These are phyloP conservation scores for Bombus pascuorum DNA, from an alignment of 1,140 invertebrate genomes.

Conservation along the genomic window DNA sequence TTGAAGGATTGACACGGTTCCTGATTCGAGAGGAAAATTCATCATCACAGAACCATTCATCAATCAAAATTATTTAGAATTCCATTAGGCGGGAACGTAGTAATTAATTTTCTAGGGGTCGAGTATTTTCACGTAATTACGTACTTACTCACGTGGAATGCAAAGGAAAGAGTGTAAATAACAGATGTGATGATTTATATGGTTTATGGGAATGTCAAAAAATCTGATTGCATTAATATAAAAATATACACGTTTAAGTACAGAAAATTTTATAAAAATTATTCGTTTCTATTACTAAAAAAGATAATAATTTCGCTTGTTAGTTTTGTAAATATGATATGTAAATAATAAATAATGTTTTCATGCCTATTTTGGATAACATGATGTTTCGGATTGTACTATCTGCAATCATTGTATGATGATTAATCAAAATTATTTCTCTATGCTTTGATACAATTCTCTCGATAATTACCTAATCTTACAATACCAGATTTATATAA, in stretches of 20 bases:
- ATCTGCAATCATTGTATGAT: not conserved
- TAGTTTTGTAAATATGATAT: no score
- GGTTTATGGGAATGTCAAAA: not conserved
- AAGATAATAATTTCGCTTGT: no score
- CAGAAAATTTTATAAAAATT: not conserved
- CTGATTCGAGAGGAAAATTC: slow-evolving; percentile 14
- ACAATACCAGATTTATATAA: no score
- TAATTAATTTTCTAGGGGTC: slow-evolving; percentile 12
- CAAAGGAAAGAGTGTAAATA: not conserved
- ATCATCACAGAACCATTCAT: slow-evolving; percentile 1
- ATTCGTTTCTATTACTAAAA: no score
- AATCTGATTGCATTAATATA: not conserved
- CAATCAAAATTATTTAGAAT: slow-evolving; percentile 39
- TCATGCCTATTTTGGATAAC: not conserved
- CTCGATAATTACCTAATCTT: not conserved
- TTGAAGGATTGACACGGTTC: slow-evolving; percentile 30
- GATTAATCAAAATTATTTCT: not conserved
- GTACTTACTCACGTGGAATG: not conserved
- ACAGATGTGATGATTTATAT: not conserved
- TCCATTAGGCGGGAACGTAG: slow-evolving; percentile 22
- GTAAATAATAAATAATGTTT: not conserved
- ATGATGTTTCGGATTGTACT: not conserved
- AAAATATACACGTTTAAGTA: not conserved
- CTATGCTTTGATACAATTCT: not conserved
- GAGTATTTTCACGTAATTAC: not conserved